Conservation (phyloP, 2,888 invertebrate species). For the Campopleginae sp. region DNA sequence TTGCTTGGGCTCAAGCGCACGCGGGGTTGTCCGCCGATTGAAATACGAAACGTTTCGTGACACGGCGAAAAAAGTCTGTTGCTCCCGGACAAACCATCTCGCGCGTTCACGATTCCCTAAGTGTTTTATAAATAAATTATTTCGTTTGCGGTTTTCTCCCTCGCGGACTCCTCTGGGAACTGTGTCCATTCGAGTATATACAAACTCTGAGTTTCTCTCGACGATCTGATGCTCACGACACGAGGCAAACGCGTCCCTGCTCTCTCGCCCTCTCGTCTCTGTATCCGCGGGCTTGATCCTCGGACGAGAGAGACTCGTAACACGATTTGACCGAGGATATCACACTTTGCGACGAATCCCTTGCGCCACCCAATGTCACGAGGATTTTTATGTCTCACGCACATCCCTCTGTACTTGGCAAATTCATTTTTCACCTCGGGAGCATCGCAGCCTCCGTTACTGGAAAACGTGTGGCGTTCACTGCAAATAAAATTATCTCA, state of each 20-base stretch:
- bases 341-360: conserved; percentile 51
- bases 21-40: conserved; percentile 43
- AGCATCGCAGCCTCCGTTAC: background rate
- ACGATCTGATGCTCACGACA: conserved; percentile 18
- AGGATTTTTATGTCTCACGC: conserved; percentile 59
- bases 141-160: conserved; percentile 43
- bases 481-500: no score
- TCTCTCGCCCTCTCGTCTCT: background rate
- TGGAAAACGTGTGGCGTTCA: background rate
- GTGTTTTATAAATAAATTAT: conserved; percentile 68
- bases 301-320: conserved; percentile 50
- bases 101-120: conserved; percentile 56
- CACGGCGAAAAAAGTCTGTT: conserved; percentile 20
- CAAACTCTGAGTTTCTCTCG: background rate
- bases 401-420: conserved; percentile 19
- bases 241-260: conserved; percentile 1
- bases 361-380: background rate
- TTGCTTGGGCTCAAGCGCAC: conserved; percentile 28
- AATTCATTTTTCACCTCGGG: conserved; percentile 43
- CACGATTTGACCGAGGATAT: conserved; percentile 65
- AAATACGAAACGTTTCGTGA: conserved; percentile 59
- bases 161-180: conserved; percentile 23
- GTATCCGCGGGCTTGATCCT: conserved; percentile 25
- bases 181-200: conserved; percentile 45
- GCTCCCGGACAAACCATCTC: conserved; percentile 27